A percentile compares a stretch with the other conserved stretches of the same genome.
These are phyloP conservation scores for Acronicta aceris DNA, from an alignment of 2,888 invertebrate genomes.

Conservation along the genomic window DNA sequence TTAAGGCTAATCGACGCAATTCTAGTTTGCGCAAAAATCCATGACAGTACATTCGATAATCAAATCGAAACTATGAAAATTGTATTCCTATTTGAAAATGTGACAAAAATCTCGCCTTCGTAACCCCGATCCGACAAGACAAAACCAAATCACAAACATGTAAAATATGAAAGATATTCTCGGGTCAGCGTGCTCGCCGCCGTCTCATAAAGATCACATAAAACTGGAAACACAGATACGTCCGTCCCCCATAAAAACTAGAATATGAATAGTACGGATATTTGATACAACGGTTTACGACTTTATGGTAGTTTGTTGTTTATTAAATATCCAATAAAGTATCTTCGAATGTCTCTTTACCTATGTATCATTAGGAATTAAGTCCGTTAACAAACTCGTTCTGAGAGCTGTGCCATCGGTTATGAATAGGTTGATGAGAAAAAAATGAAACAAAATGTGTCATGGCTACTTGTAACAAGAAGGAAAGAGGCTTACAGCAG, in stretches of 20 bases:
- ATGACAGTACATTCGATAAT: no score
- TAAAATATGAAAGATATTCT: constrained; percentile 65
- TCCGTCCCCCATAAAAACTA: constrained; percentile 80
- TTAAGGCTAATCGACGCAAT: no score
- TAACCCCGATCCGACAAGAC: constrained; percentile 53
- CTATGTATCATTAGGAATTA: constrained; percentile 28
- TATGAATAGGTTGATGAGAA: no score
- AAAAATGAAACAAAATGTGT: no score
- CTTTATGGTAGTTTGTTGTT: constrained; percentile 74
- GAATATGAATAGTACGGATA: constrained; percentile 81
- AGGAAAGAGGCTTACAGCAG: no score
- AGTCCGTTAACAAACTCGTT: neutral
- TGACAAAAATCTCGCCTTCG: constrained; percentile 8
- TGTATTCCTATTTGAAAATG: neutral
- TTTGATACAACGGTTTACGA: constrained; percentile 79
- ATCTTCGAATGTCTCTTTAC: constrained; percentile 41
- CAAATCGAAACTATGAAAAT: no score
- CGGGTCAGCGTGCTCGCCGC: constrained; percentile 71
- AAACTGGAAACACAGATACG: constrained; percentile 81
- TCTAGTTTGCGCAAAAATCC: no score
- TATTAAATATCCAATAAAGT: constrained; percentile 66
- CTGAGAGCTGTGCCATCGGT: constrained; percentile 10
- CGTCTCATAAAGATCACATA: constrained; percentile 79
- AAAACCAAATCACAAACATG: constrained; percentile 70
- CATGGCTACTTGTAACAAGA: no score